phyloP scores from a whole-genome alignment of 2,888 invertebrate genomes.

The Tupiocoris notatus region DNA sequence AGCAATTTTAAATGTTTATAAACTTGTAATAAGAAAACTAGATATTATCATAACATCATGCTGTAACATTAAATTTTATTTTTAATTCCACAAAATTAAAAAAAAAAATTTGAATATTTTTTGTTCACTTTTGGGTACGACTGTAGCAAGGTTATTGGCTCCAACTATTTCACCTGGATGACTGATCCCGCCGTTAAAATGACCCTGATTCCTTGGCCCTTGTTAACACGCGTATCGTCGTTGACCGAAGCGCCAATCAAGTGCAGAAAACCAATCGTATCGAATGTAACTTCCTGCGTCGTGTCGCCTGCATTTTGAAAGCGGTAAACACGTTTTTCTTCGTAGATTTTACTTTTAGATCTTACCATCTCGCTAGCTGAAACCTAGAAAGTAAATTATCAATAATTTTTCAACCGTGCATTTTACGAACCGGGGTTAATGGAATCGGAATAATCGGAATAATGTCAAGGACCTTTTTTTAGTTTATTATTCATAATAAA shows the following conservation, averaged over 20 bases:
- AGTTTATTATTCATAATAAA: background rate
- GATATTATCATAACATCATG: too few species aligned
- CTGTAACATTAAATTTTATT: too few species aligned
- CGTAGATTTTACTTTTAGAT: slow-evolving; percentile 1
- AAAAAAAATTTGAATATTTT: too few species aligned
- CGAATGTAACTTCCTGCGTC: slow-evolving; percentile 3
- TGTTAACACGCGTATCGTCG: background rate
- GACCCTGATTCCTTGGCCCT: slow-evolving; percentile 6
- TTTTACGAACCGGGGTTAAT: background rate
- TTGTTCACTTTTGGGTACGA: too few species aligned
- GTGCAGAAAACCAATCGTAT: slow-evolving; percentile 5
- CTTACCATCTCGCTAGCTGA: background rate
- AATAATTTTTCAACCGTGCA: too few species aligned
- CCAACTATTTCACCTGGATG: slow-evolving; percentile 19
- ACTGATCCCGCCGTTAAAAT: background rate
- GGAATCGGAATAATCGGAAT: background rate
- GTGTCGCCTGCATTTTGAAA: slow-evolving; percentile 27
- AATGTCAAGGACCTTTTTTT: background rate
- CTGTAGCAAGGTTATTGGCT: too few species aligned
- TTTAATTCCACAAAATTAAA: too few species aligned
- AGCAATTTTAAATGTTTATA: too few species aligned
- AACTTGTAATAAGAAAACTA: too few species aligned
- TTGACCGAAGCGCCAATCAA: slow-evolving; percentile 6
- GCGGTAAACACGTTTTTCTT: slow-evolving; percentile 9
- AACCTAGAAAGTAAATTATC: background rate